phyloP scores from a whole-genome alignment of 2,797 vertebrate species.

The Adrianichthys oophorus region DNA sequence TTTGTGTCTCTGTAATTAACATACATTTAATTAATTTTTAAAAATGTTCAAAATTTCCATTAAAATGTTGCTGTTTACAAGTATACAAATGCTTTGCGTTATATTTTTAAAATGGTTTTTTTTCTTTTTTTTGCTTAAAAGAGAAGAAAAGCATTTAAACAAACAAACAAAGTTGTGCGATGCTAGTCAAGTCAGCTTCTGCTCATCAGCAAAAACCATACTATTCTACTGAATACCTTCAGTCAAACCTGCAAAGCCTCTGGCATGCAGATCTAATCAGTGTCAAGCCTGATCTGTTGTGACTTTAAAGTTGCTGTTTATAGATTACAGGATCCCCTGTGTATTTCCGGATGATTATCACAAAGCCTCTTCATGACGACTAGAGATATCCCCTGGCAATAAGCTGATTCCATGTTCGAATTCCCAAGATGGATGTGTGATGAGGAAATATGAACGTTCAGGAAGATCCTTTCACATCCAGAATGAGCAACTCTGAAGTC shows the following conservation, averaged over 20 bases:
- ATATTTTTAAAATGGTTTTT: too few relatives aligned
- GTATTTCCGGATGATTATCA: conserved; percentile 36
- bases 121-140: too few relatives aligned
- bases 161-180: too few relatives aligned
- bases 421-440: conserved; percentile 30
- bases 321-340: conserved; percentile 30
- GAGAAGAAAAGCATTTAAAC: too few relatives aligned
- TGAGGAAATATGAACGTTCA: conserved; percentile 61
- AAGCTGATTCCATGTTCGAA: conserved; percentile 21
- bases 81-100: too few relatives aligned
- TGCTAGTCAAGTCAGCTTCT: too few relatives aligned
- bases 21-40: too few relatives aligned
- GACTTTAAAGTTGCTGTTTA: conserved; percentile 30
- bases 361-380: conserved; percentile 39
- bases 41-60: too few relatives aligned
- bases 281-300: conserved; percentile 21
- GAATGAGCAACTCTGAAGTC: conserved; percentile 45
- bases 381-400: conserved; percentile 23
- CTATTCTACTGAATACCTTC: conserved; percentile 5
- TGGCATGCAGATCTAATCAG: conserved; percentile 12
- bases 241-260: background rate
- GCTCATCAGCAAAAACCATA: background rate
- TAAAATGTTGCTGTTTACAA: too few relatives aligned
- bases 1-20: too few relatives aligned
- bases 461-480: conserved; percentile 47